Conservation (phyloP, 2,113 vertebrate genomes). For the Pelusios castaneus region DNA sequence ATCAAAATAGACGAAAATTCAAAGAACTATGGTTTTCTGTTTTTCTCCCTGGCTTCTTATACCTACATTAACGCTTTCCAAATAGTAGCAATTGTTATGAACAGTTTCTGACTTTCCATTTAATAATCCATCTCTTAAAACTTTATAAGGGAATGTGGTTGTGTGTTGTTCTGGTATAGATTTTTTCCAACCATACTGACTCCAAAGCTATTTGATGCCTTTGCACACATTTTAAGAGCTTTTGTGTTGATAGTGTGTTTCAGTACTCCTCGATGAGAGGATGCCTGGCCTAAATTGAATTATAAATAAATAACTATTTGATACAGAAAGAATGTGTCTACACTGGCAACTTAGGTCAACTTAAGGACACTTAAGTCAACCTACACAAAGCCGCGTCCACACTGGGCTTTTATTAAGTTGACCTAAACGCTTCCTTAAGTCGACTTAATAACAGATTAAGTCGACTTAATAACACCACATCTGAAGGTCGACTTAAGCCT, state of each 20-base stretch:
- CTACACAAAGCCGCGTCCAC: too few relatives aligned
- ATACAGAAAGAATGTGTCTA: too few relatives aligned
- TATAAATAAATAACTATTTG: conserved; percentile 48
- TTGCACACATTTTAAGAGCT: neutral
- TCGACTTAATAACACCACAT: too few relatives aligned
- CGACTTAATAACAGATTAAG: too few relatives aligned
- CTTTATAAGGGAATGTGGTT: neutral
- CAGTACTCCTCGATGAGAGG: neutral
- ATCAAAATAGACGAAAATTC: neutral
- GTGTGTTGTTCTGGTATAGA: neutral
- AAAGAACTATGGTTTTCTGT: neutral
- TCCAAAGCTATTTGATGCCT: conserved; percentile 3
- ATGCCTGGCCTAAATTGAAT: conserved; percentile 18
- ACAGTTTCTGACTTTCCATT: neutral
- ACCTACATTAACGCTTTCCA: neutral
- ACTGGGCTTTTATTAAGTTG: too few relatives aligned
- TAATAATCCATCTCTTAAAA: conserved; percentile 1
- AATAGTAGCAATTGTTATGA: neutral
- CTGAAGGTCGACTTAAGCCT: too few relatives aligned
- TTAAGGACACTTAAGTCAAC: too few relatives aligned
- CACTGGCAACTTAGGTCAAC: too few relatives aligned
- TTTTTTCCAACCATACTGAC: neutral
- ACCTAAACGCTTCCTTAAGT: too few relatives aligned
- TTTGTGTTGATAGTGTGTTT: conserved; percentile 13
- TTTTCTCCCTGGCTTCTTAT: neutral